A percentile compares a stretch with the other conserved stretches of the same genome.
Conservation (phyloP, 2,888 invertebrate species). For the Magallana nippona region DNA sequence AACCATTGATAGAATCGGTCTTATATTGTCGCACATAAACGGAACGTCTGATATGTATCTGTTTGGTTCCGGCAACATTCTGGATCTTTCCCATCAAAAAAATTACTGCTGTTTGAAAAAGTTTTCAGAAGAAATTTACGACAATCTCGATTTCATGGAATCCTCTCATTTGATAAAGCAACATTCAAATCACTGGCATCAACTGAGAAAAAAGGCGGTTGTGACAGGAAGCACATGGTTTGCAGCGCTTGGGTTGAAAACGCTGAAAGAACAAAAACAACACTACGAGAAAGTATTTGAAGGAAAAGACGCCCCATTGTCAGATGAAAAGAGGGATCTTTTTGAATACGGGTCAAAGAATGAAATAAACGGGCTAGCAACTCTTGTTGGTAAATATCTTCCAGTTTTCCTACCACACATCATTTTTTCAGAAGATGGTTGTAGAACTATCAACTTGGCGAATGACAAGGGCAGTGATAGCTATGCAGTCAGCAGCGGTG, state of each 20-base stretch:
- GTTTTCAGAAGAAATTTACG: too few species aligned
- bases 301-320: background rate
- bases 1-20: background rate
- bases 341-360: constrained; percentile 6
- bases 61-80: background rate
- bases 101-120: background rate
- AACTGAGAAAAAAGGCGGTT: background rate
- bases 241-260: background rate
- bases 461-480: background rate
- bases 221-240: constrained; percentile 19
- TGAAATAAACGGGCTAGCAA: constrained; percentile 3
- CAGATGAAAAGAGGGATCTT: background rate
- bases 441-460: background rate
- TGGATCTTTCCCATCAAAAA: background rate
- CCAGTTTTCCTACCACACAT: constrained; percentile 5
- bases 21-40: background rate
- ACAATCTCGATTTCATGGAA: too few species aligned
- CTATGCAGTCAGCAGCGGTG: too few species aligned
- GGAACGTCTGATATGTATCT: background rate
- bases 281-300: constrained; percentile 3
- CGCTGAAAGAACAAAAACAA: constrained; percentile 15
- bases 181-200: background rate
- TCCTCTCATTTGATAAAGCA: background rate
- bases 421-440: background rate
- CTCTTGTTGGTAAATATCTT: constrained; percentile 10